Evolutionary conservation across 2,113 vertebrate genomes (phyloP).

Genomic region (Gymnocephalus cernua): DNA sequence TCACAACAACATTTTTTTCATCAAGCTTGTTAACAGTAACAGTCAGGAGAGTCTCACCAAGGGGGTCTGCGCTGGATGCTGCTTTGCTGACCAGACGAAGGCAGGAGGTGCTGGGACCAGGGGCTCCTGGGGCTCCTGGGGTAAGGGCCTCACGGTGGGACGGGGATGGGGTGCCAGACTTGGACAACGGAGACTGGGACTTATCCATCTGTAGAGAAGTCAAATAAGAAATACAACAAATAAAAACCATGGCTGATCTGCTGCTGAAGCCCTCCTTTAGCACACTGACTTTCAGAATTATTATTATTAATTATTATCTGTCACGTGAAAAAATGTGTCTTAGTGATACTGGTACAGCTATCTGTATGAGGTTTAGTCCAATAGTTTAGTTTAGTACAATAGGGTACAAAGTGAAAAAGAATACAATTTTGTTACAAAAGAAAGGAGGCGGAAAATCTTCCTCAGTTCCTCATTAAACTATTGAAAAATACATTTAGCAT

Average conservation of each 20-base stretch:
- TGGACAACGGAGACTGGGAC: slow-evolving; percentile 83
- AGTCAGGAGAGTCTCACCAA: slow-evolving; percentile 81
- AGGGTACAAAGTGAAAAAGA: slow-evolving; percentile 7
- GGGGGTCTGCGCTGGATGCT: slow-evolving; percentile 82
- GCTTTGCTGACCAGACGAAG: slow-evolving; percentile 86
- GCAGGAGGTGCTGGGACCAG: slow-evolving; percentile 87
- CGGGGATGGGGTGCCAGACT: slow-evolving; percentile 86
- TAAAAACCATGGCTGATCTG: neutral
- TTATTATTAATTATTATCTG: neutral
- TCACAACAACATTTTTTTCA: neutral
- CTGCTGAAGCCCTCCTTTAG: neutral
- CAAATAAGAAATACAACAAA: neutral
- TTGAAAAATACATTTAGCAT: neutral
- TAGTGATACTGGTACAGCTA: neutral
- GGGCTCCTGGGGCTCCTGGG: slow-evolving; percentile 83
- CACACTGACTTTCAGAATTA: neutral
- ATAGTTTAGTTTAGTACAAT: no score
- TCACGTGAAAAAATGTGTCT: neutral
- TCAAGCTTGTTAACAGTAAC: neutral
- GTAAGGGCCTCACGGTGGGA: slow-evolving; percentile 84
- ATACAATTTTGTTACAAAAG: neutral
- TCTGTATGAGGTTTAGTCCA: neutral
- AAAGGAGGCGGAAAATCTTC: neutral
- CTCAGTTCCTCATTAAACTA: neutral
- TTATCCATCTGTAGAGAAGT: slow-evolving; percentile 81